A percentile compares a stretch with the other conserved stretches of the same genome.
Evolutionary conservation across 2,888 invertebrate species (phyloP).

Genomic region (Eristalis intricaria): DNA sequence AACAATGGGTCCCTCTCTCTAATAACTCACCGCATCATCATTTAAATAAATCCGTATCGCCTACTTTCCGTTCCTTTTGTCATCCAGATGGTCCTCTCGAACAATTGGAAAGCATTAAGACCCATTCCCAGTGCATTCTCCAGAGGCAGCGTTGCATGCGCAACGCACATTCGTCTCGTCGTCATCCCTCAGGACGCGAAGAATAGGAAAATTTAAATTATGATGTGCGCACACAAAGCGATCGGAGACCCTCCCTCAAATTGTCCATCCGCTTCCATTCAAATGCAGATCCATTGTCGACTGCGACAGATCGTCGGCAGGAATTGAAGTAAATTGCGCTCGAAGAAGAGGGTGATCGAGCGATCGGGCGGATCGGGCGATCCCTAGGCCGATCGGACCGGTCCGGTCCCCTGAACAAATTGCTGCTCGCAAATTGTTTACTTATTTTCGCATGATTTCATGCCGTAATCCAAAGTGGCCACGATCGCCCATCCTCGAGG

Average conservation of each 20-base stretch:
- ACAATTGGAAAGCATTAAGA: conserved; percentile 55
- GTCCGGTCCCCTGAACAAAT: conserved; percentile 45
- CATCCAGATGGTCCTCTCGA: conserved; percentile 51
- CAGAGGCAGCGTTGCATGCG: conserved; percentile 7
- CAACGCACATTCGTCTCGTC: conserved; percentile 21
- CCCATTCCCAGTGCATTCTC: conserved; percentile 43
- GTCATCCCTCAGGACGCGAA: conserved; percentile 35
- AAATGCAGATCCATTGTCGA: conserved; percentile 65
- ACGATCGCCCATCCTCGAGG: conserved; percentile 47
- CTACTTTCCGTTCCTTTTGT: conserved; percentile 17
- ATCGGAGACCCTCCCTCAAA: conserved; percentile 49
- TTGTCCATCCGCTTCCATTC: conserved; percentile 59
- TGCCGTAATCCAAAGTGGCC: conserved; percentile 65
- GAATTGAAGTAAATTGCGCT: conserved; percentile 40
- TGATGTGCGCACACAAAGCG: conserved; percentile 50
- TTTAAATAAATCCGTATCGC: conserved; percentile 61
- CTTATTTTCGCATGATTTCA: conserved; percentile 59
- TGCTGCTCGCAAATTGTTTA: conserved; percentile 53
- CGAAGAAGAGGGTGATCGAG: background rate
- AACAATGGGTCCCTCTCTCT: conserved; percentile 20
- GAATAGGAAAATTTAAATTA: conserved; percentile 57
- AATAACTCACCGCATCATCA: conserved; percentile 35
- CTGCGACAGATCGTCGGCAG: background rate
- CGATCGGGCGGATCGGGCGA: background rate
- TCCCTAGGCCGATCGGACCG: conserved; percentile 7